These are phyloP conservation scores for Redunca redunca DNA, from an alignment of 2,113 vertebrate species.

Conservation along the genomic window DNA sequence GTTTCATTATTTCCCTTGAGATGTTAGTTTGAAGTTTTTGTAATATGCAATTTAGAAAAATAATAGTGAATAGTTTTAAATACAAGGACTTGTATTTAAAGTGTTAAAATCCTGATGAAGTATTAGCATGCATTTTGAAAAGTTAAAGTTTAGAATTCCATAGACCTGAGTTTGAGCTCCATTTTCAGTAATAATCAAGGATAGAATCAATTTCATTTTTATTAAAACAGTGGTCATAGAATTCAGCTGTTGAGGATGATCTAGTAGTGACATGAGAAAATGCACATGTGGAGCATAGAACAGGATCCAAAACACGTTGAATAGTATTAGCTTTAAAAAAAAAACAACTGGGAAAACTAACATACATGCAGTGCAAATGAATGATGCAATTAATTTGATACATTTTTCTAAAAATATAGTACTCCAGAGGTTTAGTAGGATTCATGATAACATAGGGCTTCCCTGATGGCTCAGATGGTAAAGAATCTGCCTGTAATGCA, in stretches of 20 bases:
- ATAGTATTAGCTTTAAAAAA: not conserved
- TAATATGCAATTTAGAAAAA: not conserved
- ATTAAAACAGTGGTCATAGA: not conserved
- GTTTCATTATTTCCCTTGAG: not conserved
- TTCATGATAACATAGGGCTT: not conserved
- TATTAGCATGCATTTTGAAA: not conserved
- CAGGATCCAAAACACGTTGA: not conserved
- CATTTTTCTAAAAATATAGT: not conserved
- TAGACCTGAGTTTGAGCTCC: not conserved
- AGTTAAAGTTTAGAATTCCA: not conserved
- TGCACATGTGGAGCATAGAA: not conserved
- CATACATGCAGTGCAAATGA: not conserved
- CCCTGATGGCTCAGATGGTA: not conserved
- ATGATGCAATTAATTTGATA: not conserved
- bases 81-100: not conserved
- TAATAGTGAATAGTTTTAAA: not conserved
- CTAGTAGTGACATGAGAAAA: not conserved
- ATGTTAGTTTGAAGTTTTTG: not conserved
- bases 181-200: not conserved
- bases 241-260: not conserved
- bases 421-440: not conserved
- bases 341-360: not conserved
- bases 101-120: not conserved
- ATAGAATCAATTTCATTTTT: not conserved
- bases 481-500: not conserved